phyloP scores from a whole-genome alignment of 2,888 invertebrate species.

The Ormyrus nitidulus region DNA sequence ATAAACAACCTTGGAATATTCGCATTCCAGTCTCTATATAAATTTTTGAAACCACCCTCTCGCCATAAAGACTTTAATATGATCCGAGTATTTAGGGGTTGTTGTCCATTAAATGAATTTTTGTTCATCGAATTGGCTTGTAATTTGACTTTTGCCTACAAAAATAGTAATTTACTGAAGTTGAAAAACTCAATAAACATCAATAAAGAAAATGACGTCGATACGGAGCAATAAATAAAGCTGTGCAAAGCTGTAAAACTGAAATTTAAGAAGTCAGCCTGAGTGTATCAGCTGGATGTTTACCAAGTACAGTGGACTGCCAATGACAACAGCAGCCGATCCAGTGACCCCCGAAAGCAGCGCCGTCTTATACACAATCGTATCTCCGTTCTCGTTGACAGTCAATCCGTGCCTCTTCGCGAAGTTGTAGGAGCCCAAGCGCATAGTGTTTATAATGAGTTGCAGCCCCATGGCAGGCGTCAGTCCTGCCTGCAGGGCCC shows the following conservation, averaged over 20 bases:
- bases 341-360: constrained; percentile 87
- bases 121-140: constrained; percentile 82
- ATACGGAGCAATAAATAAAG: too few species aligned
- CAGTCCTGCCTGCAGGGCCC: constrained; percentile 88
- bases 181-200: too few species aligned
- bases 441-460: constrained; percentile 89
- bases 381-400: constrained; percentile 79
- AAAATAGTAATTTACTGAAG: constrained; percentile 42
- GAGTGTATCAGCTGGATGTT: constrained; percentile 30
- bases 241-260: too few species aligned
- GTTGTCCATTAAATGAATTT: constrained; percentile 89
- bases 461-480: constrained; percentile 92
- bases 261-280: too few species aligned
- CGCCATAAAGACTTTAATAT: constrained; percentile 80
- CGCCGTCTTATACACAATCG: constrained; percentile 81
- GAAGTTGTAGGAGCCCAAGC: constrained; percentile 79
- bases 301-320: constrained; percentile 92
- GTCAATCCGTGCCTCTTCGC: constrained; percentile 76
- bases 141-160: constrained; percentile 85
- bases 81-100: constrained; percentile 81
- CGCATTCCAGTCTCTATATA: constrained; percentile 88
- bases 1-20: constrained; percentile 85
- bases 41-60: constrained; percentile 79
- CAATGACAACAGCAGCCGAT: constrained; percentile 85
- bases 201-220: too few species aligned